Evolutionary conservation across 2,113 vertebrate genomes (phyloP).

Genomic region (Salvelinus fontinalis): DNA sequence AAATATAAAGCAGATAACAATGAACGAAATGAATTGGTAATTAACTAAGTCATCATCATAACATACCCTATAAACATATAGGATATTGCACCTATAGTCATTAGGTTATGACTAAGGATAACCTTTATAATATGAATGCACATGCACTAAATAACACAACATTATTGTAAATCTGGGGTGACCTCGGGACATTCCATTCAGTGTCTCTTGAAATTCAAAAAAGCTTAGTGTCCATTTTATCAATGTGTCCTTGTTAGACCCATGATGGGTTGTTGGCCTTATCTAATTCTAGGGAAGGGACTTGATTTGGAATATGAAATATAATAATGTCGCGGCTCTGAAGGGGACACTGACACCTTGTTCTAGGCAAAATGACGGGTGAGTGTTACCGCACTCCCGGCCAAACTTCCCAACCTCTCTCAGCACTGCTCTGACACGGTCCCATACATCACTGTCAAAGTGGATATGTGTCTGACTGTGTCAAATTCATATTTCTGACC

Average conservation of each 20-base stretch:
- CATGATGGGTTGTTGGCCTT: slow-evolving; percentile 40
- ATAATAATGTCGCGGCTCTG: slow-evolving; percentile 45
- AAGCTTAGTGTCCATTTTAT: no score
- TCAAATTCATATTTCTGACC: slow-evolving; percentile 53
- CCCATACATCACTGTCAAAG: slow-evolving; percentile 49
- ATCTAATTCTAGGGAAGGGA: slow-evolving; percentile 11
- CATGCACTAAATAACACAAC: not conserved
- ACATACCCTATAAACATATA: not conserved
- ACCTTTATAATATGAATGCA: not conserved
- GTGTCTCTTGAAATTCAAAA: not conserved
- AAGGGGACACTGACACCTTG: slow-evolving; percentile 54
- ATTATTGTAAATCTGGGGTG: not conserved
- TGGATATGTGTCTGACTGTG: slow-evolving; percentile 29
- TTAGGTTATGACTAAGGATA: not conserved
- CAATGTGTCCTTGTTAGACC: slow-evolving; percentile 36
- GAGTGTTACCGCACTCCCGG: slow-evolving; percentile 38
- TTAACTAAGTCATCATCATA: not conserved
- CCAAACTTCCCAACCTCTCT: slow-evolving; percentile 28
- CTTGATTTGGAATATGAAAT: slow-evolving; percentile 44
- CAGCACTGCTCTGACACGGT: slow-evolving; percentile 47
- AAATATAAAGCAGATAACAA: not conserved
- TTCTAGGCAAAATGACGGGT: slow-evolving; percentile 52
- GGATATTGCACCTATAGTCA: no score
- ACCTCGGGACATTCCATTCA: not conserved
- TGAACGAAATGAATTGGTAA: not conserved